A percentile compares a stretch with the other conserved stretches of the same genome.
Evolutionary conservation across 2,888 invertebrate species (phyloP).

Genomic region (Cheilosia soror): DNA sequence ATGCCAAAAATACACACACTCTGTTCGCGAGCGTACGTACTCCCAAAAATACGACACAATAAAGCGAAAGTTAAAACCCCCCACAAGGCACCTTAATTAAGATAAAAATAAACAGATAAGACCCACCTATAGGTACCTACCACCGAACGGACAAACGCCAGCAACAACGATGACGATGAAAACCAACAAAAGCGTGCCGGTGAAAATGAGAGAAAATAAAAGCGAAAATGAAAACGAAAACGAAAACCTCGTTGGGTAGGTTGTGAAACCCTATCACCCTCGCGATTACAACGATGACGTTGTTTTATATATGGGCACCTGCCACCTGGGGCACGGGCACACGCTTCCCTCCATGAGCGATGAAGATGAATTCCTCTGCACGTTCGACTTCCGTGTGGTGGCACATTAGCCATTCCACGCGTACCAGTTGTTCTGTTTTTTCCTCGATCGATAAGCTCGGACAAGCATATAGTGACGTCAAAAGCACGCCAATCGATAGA

Average conservation of each 20-base stretch:
- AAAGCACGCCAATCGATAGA: constrained; percentile 52
- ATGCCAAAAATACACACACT: constrained; percentile 51
- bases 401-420: constrained; percentile 10
- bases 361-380: constrained; percentile 23
- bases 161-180: not conserved
- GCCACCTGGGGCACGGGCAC: constrained; percentile 13
- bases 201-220: constrained; percentile 3
- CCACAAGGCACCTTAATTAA: constrained; percentile 40
- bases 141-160: not conserved
- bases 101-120: constrained; percentile 44
- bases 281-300: constrained; percentile 49
- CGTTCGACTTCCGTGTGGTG: constrained; percentile 20
- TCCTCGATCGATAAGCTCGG: constrained; percentile 62
- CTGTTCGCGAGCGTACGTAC: constrained; percentile 25
- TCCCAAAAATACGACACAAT: constrained; percentile 29
- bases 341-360: not conserved
- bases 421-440: not conserved
- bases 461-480: constrained; percentile 55
- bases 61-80: constrained; percentile 9
- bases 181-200: not conserved
- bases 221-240: not conserved
- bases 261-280: not conserved
- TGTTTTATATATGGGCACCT: not conserved
- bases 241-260: not conserved
- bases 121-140: not conserved